phyloP scores from a whole-genome alignment of 2,113 vertebrate species.

The Okapia johnstoni region DNA sequence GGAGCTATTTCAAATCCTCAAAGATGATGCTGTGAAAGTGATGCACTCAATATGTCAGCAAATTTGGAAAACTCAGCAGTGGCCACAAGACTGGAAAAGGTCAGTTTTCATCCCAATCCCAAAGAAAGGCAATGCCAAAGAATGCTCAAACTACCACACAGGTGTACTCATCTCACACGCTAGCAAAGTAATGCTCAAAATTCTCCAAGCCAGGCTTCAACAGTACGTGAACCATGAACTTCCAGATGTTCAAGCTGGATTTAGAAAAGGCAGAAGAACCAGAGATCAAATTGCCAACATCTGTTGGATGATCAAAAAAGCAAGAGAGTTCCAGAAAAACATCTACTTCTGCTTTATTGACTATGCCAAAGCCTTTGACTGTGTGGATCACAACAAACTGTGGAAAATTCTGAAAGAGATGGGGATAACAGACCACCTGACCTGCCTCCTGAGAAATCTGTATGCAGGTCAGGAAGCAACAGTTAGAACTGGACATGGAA shows the following conservation, averaged over 20 bases:
- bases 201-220: not conserved
- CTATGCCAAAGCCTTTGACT: not conserved
- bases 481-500: not conserved
- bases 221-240: not conserved
- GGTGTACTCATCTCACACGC: not conserved
- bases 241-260: not conserved
- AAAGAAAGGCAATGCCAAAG: not conserved
- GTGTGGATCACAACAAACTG: not conserved
- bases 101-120: not conserved
- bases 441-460: not conserved
- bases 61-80: not conserved
- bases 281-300: not conserved
- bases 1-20: not conserved
- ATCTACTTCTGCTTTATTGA: not conserved
- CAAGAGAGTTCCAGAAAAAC: not conserved
- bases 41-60: not conserved
- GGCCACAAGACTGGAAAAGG: not conserved
- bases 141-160: not conserved
- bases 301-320: not conserved
- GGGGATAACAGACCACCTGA: not conserved
- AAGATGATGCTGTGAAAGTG: not conserved
- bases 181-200: not conserved
- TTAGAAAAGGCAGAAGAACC: not conserved
- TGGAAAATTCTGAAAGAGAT: not conserved
- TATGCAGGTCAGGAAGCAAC: not conserved